Conservation (phyloP, 2,797 vertebrate genomes). For the Amblyraja radiata region DNA sequence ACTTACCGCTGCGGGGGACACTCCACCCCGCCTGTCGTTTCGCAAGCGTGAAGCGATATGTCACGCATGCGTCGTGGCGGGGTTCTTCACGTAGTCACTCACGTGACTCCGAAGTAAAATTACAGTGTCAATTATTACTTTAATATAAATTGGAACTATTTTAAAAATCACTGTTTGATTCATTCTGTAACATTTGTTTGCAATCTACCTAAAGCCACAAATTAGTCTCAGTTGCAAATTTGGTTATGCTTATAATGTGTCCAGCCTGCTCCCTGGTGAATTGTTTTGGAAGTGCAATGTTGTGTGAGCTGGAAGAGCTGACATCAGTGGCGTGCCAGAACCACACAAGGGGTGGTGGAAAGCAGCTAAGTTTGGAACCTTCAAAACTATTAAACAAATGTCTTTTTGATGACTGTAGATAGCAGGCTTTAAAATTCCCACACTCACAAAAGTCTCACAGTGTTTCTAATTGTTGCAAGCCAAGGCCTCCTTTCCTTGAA, state of each 20-base stretch:
- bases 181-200: neutral
- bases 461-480: neutral
- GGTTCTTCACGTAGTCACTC: too few relatives aligned
- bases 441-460: neutral
- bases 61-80: too few relatives aligned
- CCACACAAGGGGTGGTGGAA: neutral
- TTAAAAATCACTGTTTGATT: neutral
- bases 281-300: neutral
- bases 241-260: neutral
- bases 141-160: neutral
- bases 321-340: neutral
- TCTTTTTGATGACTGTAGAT: neutral
- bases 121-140: neutral
- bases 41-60: too few relatives aligned
- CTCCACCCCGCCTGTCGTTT: too few relatives aligned
- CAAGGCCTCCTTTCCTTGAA: neutral
- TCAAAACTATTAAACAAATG: slow-evolving; percentile 2
- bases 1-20: too few relatives aligned
- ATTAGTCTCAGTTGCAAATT: neutral
- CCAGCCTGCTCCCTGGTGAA: neutral
- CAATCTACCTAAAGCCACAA: neutral
- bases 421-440: neutral
- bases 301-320: neutral
- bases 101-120: too few relatives aligned
- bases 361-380: neutral